phyloP scores from a whole-genome alignment of 2,113 vertebrate genomes.

The Coreoperca whiteheadi region DNA sequence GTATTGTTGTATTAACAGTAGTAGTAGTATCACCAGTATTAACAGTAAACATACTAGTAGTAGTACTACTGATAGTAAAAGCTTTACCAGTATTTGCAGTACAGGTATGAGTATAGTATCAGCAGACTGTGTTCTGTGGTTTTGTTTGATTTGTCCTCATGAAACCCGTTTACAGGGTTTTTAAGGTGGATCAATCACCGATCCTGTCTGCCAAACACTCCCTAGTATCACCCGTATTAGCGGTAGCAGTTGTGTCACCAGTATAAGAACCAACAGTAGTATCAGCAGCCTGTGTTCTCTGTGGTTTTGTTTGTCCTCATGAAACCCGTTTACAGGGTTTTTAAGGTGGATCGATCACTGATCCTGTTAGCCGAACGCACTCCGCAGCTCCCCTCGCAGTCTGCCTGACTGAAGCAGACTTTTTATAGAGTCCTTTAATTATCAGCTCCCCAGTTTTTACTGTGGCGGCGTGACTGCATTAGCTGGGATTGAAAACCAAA shows the following conservation, averaged over 20 bases:
- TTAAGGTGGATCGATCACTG: slow-evolving; percentile 26
- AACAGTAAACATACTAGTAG: neutral
- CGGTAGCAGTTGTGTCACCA: no score
- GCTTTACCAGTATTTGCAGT: neutral
- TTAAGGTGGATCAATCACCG: neutral
- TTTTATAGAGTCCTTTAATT: slow-evolving; percentile 68
- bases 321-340: slow-evolving; percentile 13
- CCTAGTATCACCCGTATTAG: neutral
- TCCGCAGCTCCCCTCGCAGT: slow-evolving; percentile 3
- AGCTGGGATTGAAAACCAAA: slow-evolving; percentile 54
- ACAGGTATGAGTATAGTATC: no score
- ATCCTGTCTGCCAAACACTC: neutral
- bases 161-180: neutral
- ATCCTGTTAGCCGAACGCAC: slow-evolving; percentile 23
- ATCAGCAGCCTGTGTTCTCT: neutral
- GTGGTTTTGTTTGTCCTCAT: neutral
- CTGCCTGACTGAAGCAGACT: slow-evolving; percentile 1
- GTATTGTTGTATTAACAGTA: neutral
- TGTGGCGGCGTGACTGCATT: slow-evolving; percentile 43
- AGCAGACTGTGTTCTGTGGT: no score
- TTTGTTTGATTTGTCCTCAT: neutral
- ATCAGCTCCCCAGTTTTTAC: slow-evolving; percentile 53
- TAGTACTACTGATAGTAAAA: neutral
- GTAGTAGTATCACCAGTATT: neutral
- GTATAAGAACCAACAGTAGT: neutral